A percentile compares a stretch with the other conserved stretches of the same genome.
Evolutionary conservation across 2,888 invertebrate species (phyloP).

Genomic region (Brachynemurus nebulosus): DNA sequence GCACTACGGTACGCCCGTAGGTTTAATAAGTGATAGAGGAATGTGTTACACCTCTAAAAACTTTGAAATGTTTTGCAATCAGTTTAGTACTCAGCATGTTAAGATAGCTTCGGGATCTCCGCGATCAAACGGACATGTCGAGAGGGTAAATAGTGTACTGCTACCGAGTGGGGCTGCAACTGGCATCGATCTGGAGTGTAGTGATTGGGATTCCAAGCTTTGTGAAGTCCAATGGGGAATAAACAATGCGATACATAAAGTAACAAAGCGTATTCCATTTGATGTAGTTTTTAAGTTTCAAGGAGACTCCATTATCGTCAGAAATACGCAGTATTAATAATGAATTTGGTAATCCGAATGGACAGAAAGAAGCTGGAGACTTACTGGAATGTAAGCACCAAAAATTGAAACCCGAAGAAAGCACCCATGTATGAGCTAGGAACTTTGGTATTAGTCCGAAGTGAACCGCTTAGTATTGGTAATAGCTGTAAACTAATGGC

Average conservation of each 20-base stretch:
- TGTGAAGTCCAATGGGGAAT: slow-evolving; percentile 15
- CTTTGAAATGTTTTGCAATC: slow-evolving; percentile 18
- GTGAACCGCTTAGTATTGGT: too few species aligned
- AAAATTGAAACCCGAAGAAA: too few species aligned
- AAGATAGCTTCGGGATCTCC: slow-evolving; percentile 19
- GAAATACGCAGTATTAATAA: neutral
- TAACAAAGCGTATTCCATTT: slow-evolving; percentile 14
- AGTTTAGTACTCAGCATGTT: slow-evolving; percentile 18
- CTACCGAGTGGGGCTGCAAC: slow-evolving; percentile 14
- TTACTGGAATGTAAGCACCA: neutral
- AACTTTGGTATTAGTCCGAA: too few species aligned
- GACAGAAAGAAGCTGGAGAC: neutral
- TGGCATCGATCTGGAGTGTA: slow-evolving; percentile 11
- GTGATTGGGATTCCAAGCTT: slow-evolving; percentile 17
- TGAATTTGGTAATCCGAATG: too few species aligned
- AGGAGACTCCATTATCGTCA: neutral
- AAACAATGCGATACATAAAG: slow-evolving; percentile 15
- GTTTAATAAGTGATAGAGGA: slow-evolving; percentile 19
- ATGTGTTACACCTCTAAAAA: slow-evolving; percentile 19
- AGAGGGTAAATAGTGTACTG: slow-evolving; percentile 17
- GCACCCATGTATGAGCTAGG: too few species aligned
- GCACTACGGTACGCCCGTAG: slow-evolving; percentile 7
- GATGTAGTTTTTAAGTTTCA: neutral
- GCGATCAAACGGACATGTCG: slow-evolving; percentile 18
- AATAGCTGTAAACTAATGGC: too few species aligned